These are phyloP conservation scores for Pollimyrus isidori DNA, from an alignment of 2,113 vertebrate species.

Conservation along the genomic window DNA sequence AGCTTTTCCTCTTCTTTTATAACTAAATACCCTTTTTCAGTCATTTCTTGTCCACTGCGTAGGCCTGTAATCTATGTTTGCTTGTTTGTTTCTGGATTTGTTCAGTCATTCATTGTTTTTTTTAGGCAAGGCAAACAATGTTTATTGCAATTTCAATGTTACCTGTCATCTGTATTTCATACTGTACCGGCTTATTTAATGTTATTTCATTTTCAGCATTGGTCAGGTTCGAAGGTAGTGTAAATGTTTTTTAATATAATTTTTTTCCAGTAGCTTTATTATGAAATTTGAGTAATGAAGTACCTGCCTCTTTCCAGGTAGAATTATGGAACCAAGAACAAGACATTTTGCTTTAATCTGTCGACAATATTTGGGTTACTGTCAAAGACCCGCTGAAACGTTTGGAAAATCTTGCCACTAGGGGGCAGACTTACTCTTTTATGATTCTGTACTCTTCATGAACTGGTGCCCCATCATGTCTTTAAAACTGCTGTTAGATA, in stretches of 20 bases:
- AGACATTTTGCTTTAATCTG: neutral
- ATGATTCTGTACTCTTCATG: neutral
- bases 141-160: neutral
- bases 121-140: neutral
- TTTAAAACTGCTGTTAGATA: neutral
- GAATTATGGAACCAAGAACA: neutral
- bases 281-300: neutral
- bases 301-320: neutral
- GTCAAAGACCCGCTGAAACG: neutral
- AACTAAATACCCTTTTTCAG: neutral
- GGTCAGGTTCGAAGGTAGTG: neutral
- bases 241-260: neutral
- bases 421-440: neutral
- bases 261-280: neutral
- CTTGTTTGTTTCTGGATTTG: neutral
- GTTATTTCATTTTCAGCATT: neutral
- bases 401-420: neutral
- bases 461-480: too few relatives aligned
- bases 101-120: neutral
- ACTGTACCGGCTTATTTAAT: neutral
- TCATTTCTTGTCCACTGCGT: neutral
- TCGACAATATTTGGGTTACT: too few relatives aligned
- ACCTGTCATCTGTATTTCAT: neutral
- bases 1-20: neutral
- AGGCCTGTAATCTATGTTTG: neutral